Evolutionary conservation across 2,797 vertebrate species (phyloP).

Genomic region (Parotocinclus haroldoi): DNA sequence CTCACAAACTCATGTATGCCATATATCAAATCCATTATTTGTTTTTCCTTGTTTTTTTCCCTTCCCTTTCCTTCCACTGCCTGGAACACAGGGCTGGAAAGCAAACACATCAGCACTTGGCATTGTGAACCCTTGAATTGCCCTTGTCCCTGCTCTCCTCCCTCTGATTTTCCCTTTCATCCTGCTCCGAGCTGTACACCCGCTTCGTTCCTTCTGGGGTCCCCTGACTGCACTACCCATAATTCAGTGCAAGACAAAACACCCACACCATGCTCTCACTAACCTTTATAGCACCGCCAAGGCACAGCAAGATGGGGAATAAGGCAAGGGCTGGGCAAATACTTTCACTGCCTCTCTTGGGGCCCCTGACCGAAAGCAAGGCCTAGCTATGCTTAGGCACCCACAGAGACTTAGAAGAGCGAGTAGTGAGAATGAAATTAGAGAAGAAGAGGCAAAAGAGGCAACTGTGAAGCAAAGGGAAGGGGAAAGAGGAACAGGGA

Average conservation of each 20-base stretch:
- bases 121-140: slow-evolving; percentile 73
- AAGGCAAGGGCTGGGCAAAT: slow-evolving; percentile 61
- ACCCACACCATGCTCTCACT: slow-evolving; percentile 70
- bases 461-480: slow-evolving; percentile 35
- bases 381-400: slow-evolving; percentile 27
- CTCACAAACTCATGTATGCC: slow-evolving; percentile 64
- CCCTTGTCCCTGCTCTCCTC: slow-evolving; percentile 58
- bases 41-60: slow-evolving; percentile 56
- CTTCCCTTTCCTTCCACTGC: slow-evolving; percentile 70
- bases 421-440: not conserved
- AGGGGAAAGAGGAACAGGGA: slow-evolving; percentile 20
- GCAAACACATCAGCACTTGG: slow-evolving; percentile 80
- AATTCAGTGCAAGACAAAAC: slow-evolving; percentile 75
- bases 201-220: slow-evolving; percentile 70
- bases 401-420: not conserved
- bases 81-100: slow-evolving; percentile 75
- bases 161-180: slow-evolving; percentile 65
- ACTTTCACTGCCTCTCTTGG: slow-evolving; percentile 55
- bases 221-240: slow-evolving; percentile 74
- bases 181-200: slow-evolving; percentile 69
- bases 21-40: slow-evolving; percentile 67
- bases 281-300: slow-evolving; percentile 72
- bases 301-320: slow-evolving; percentile 54
- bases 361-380: slow-evolving; percentile 55
- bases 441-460: slow-evolving; percentile 41